Conservation (phyloP, 2,797 vertebrate species). For the Eulemur albifrons region DNA sequence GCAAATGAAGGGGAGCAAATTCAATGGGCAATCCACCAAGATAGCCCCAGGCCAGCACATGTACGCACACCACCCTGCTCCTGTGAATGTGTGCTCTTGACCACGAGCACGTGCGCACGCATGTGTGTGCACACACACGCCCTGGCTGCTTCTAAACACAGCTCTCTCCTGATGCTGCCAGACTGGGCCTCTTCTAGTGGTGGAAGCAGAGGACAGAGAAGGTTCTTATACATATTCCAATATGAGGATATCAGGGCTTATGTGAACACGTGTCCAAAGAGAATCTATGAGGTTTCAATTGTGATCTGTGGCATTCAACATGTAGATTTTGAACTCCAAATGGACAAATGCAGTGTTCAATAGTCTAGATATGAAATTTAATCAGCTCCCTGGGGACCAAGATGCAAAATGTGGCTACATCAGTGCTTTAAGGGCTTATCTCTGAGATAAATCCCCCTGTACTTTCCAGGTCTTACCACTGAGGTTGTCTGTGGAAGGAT, state of each 20-base stretch:
- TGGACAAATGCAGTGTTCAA: background rate
- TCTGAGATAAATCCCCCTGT: background rate
- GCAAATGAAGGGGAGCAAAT: background rate
- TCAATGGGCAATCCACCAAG: background rate
- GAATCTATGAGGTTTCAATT: background rate
- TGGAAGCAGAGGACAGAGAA: background rate
- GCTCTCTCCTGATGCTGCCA: background rate
- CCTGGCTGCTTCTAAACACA: background rate
- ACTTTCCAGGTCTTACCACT: background rate
- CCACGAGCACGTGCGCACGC: background rate
- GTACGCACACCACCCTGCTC: background rate
- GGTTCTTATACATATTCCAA: background rate
- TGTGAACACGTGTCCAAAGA: background rate
- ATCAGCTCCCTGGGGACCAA: background rate
- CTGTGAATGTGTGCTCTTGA: background rate
- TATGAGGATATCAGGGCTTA: background rate
- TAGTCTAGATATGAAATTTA: background rate
- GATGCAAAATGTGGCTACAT: background rate
- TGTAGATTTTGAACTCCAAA: background rate
- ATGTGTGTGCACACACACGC: background rate
- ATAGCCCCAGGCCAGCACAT: background rate
- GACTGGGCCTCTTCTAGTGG: background rate
- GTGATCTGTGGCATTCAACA: background rate
- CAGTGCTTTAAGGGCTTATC: background rate
- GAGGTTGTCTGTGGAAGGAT: background rate